Evolutionary conservation across 2,888 invertebrate genomes (phyloP).

Genomic region (Griposia aprilina): DNA sequence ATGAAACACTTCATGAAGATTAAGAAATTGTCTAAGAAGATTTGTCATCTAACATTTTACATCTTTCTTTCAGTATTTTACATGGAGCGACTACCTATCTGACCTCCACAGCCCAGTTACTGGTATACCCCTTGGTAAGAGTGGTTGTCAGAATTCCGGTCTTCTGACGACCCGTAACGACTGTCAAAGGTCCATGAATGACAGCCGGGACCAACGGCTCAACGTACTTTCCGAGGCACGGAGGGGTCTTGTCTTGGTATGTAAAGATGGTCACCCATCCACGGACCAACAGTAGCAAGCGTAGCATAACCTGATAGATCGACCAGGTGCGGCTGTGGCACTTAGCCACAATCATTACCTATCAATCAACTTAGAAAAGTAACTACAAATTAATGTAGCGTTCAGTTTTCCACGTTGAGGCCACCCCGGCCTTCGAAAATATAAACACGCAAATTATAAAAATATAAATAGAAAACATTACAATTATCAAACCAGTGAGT

Average conservation of each 20-base stretch:
- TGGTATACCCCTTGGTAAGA: background rate
- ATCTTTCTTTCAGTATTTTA: background rate
- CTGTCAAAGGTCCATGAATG: background rate
- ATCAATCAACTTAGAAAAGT: conserved; percentile 32
- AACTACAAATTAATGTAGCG: conserved; percentile 18
- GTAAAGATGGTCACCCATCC: background rate
- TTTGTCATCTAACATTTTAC: background rate
- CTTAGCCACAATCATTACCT: background rate
- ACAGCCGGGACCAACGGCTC: background rate
- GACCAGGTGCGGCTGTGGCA: background rate
- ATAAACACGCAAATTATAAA: conserved; percentile 23
- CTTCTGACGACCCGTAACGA: background rate
- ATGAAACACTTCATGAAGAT: conserved; percentile 22
- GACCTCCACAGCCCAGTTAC: background rate
- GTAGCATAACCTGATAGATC: background rate
- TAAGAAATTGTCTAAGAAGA: background rate
- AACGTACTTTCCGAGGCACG: background rate
- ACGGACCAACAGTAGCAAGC: background rate
- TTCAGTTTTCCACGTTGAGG: conserved; percentile 8
- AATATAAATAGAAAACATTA: conserved; percentile 61
- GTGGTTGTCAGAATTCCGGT: no score
- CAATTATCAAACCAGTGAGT: conserved; percentile 50
- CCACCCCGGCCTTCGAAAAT: conserved; percentile 20
- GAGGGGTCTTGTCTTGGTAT: background rate
- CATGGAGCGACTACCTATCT: background rate